These are phyloP conservation scores for Ctenomys sociabilis DNA, from an alignment of 2,113 vertebrate genomes.

Conservation along the genomic window DNA sequence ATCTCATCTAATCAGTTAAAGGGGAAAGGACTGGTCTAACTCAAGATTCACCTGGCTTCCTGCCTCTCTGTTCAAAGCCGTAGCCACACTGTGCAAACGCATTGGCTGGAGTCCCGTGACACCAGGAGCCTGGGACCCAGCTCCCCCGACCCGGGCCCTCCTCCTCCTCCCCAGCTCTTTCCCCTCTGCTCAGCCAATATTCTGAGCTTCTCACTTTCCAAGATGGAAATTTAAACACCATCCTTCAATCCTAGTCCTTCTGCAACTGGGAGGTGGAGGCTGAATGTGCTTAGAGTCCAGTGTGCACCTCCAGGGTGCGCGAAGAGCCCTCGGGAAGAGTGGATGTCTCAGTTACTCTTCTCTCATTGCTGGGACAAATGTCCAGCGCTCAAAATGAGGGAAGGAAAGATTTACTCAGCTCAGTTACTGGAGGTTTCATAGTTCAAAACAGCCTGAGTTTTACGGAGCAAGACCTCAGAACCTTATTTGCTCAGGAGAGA, in stretches of 20 bases:
- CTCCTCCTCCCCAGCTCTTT: background rate
- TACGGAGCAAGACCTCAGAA: too few relatives aligned
- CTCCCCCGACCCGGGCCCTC: background rate
- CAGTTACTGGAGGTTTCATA: too few relatives aligned
- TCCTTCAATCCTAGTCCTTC: background rate
- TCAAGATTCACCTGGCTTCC: background rate
- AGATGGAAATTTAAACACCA: background rate
- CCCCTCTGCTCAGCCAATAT: background rate
- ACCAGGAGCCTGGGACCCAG: background rate
- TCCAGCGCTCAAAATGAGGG: too few relatives aligned
- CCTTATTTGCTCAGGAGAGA: too few relatives aligned
- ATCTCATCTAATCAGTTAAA: background rate
- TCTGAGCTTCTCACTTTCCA: background rate
- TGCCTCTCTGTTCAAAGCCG: background rate
- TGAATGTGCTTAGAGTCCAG: background rate
- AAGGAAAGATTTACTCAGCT: too few relatives aligned
- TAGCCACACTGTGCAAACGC: background rate
- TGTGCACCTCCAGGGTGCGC: background rate
- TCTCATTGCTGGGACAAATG: too few relatives aligned
- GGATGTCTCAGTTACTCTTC: too few relatives aligned
- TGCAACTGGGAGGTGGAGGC: background rate
- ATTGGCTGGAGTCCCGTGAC: background rate
- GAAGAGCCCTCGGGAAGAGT: fast-evolving
- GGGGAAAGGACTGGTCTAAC: background rate
- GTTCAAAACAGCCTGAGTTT: too few relatives aligned